These are phyloP conservation scores for Dicentrarchus labrax DNA, from an alignment of 2,113 vertebrate species.

Conservation along the genomic window DNA sequence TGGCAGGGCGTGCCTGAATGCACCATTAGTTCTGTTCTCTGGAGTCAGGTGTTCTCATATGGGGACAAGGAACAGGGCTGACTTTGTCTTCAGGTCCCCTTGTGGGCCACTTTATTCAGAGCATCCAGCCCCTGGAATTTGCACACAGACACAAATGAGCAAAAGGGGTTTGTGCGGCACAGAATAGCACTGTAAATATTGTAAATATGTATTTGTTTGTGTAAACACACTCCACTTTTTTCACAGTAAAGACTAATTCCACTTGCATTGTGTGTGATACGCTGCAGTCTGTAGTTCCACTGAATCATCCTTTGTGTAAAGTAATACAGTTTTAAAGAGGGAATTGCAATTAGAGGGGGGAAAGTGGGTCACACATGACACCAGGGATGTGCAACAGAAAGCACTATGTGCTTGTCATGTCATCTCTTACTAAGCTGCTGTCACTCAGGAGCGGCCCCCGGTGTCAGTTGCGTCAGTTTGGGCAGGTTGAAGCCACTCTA, in stretches of 20 bases:
- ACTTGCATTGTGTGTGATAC: background rate
- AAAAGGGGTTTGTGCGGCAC: background rate
- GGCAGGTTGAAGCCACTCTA: slow-evolving; percentile 50
- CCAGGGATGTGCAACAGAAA: slow-evolving; percentile 62
- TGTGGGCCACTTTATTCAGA: slow-evolving; percentile 3
- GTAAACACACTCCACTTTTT: slow-evolving; percentile 5
- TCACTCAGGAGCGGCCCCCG: slow-evolving; percentile 50
- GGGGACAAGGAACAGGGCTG: background rate
- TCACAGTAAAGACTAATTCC: slow-evolving; percentile 21
- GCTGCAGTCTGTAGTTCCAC: background rate
- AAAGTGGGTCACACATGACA: slow-evolving; percentile 68
- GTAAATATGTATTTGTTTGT: slow-evolving; percentile 26
- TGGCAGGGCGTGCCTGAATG: background rate
- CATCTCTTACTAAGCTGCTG: slow-evolving; percentile 65
- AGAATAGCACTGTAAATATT: slow-evolving; percentile 7
- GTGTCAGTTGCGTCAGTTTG: slow-evolving; percentile 41
- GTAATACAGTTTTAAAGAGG: slow-evolving; percentile 63
- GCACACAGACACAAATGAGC: background rate
- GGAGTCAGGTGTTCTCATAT: background rate
- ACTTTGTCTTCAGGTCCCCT: background rate
- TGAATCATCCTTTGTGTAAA: slow-evolving; percentile 32
- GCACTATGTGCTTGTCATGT: slow-evolving; percentile 70
- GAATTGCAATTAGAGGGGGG: slow-evolving; percentile 63
- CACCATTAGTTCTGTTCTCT: background rate
- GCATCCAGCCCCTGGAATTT: background rate